Evolutionary conservation across 1,140 invertebrate species (phyloP).

Genomic region (Bombus terrestris): DNA sequence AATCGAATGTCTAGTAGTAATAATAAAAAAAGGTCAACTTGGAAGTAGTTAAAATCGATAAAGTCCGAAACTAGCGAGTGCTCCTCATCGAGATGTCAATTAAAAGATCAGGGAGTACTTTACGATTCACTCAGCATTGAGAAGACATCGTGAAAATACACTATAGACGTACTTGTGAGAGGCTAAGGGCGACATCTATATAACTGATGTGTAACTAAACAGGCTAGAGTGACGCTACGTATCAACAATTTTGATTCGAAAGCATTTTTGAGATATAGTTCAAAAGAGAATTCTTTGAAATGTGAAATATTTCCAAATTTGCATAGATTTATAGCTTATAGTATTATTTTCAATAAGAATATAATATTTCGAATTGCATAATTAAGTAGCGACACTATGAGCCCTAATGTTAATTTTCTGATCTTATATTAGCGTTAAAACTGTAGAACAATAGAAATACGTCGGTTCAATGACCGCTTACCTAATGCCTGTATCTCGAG

Average conservation of each 20-base stretch:
- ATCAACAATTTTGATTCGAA: not conserved
- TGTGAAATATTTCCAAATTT: not conserved
- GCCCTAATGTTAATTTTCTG: conserved; percentile 18
- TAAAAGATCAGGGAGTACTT: conserved; percentile 19
- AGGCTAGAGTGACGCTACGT: conserved; percentile 42
- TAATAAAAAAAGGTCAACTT: not conserved
- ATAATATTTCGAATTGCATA: not conserved
- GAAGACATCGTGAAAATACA: conserved; percentile 44
- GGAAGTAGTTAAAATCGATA: conserved; percentile 47
- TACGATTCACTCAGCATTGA: conserved; percentile 18
- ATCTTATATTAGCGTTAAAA: conserved; percentile 3
- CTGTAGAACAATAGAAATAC: conserved; percentile 28
- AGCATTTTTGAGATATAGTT: not conserved
- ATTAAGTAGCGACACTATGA: conserved; percentile 43
- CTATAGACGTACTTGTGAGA: not conserved
- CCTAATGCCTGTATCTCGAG: conserved; percentile 62
- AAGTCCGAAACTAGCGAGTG: conserved; percentile 33
- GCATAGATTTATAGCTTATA: not conserved
- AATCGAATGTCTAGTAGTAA: no score
- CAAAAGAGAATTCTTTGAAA: not conserved
- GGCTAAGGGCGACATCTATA: not conserved
- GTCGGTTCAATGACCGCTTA: conserved; percentile 59
- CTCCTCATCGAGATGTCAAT: conserved; percentile 22
- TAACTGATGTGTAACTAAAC: not conserved
- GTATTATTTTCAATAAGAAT: not conserved